Percentiles rank a stretch among this genome's conserved stretches.
Evolutionary conservation across 2,113 vertebrate species (phyloP).

Genomic region (Oryctolagus cuniculus): mOryCun1.1 NC_091438.1:154835001-154835500

Average conservation of each 20-base stretch:
- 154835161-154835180: slow-evolving; percentile 78
- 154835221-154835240: slow-evolving; percentile 62
- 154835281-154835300: slow-evolving; percentile 7
- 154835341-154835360: not conserved
- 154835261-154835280: not conserved
- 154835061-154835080: slow-evolving; percentile 84
- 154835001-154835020: slow-evolving; percentile 83
- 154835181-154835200: slow-evolving; percentile 69
- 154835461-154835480: slow-evolving; percentile 55
- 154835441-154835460: slow-evolving; percentile 53
- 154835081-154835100: slow-evolving; percentile 84
- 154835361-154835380: not conserved
- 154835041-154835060: slow-evolving; percentile 71
- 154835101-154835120: slow-evolving; percentile 29
- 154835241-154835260: slow-evolving; percentile 47
- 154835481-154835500: slow-evolving; percentile 72
- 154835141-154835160: slow-evolving; percentile 78
- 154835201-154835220: slow-evolving; percentile 69
- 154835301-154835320: slow-evolving; percentile 51
- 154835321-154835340: not conserved
- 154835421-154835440: not conserved
- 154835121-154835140: not conserved
- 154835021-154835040: slow-evolving; percentile 78
- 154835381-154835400: not conserved
- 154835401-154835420: not conserved